Conservation (phyloP, 2,113 vertebrate species). For the Mystacornis crossleyi region DNA sequence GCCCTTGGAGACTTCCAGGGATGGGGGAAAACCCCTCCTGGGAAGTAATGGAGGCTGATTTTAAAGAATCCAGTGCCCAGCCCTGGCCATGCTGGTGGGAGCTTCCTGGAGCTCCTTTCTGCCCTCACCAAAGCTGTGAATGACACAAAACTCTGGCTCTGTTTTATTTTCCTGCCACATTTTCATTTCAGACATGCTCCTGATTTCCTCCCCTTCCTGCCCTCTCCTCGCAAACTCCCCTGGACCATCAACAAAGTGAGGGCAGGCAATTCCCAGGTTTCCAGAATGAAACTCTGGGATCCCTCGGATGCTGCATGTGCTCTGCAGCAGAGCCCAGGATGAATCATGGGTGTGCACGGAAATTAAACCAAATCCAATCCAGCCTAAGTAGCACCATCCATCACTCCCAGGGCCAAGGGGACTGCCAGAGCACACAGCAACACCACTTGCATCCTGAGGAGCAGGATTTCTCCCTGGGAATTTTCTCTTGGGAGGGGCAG, state of each 20-base stretch:
- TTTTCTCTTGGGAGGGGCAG: not conserved
- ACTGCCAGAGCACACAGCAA: not conserved
- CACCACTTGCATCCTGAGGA: not conserved
- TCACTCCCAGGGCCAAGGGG: constrained; percentile 32
- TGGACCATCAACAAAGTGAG: not conserved
- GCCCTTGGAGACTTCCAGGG: not conserved
- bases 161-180: not conserved
- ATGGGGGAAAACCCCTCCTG: not conserved
- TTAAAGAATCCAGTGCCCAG: not conserved
- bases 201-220: not conserved
- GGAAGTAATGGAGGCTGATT: not conserved
- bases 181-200: not conserved
- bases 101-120: not conserved
- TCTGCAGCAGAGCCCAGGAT: not conserved
- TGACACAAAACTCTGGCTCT: not conserved
- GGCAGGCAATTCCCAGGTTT: not conserved
- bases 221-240: not conserved
- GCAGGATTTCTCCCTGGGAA: not conserved
- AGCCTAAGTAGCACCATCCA: constrained; percentile 20
- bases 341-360: constrained; percentile 24
- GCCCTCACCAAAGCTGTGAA: not conserved
- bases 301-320: not conserved
- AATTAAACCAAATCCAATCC: constrained; percentile 43
- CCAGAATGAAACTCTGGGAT: not conserved
- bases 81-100: not conserved